Evolutionary conservation across 2,797 vertebrate genomes (phyloP).

Genomic region (Moxostoma hubbsi): DNA sequence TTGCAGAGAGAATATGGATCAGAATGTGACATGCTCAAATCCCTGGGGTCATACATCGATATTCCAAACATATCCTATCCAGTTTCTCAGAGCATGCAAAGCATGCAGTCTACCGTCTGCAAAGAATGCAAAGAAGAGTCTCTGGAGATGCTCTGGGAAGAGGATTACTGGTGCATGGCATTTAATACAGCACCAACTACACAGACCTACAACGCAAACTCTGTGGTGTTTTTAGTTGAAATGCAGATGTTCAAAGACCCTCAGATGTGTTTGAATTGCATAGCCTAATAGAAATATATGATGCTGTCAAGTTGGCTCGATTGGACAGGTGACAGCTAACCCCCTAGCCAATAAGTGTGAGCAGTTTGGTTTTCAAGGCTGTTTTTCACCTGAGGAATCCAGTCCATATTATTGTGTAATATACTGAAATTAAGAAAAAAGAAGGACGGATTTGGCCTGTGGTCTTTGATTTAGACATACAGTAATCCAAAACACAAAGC

Average conservation of each 20-base stretch:
- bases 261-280: conserved; percentile 28
- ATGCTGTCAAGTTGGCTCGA: conserved; percentile 30
- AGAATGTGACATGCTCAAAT: conserved; percentile 20
- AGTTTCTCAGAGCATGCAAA: too few relatives aligned
- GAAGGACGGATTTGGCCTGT: not conserved
- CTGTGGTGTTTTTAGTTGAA: not conserved
- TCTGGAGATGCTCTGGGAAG: conserved; percentile 12
- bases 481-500: too few relatives aligned
- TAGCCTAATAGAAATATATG: conserved; percentile 46
- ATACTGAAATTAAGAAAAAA: not conserved
- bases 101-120: conserved; percentile 5
- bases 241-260: conserved; percentile 41
- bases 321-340: conserved; percentile 42
- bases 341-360: conserved; percentile 33
- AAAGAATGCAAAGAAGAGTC: not conserved
- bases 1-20: conserved; percentile 32
- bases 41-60: conserved; percentile 5
- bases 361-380: conserved; percentile 37
- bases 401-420: not conserved
- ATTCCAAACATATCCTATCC: conserved; percentile 22
- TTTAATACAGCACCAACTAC: conserved; percentile 41
- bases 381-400: conserved; percentile 33
- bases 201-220: conserved; percentile 5
- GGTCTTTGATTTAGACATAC: not conserved
- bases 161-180: conserved; percentile 39